phyloP scores from a whole-genome alignment of 2,888 invertebrate genomes.

The Drosophila rellima region DNA sequence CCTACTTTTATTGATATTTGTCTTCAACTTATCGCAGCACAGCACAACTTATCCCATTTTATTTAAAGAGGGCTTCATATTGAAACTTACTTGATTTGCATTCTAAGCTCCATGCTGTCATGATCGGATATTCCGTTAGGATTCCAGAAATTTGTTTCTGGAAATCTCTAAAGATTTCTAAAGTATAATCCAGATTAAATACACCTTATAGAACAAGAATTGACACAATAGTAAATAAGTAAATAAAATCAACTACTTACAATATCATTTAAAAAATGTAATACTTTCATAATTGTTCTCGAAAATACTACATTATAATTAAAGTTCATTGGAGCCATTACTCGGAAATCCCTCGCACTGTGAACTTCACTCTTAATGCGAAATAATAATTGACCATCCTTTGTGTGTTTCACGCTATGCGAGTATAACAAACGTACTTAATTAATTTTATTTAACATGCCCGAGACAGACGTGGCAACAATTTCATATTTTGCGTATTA shows the following conservation, averaged over 20 bases:
- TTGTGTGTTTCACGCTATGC: constrained; percentile 25
- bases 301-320: background rate
- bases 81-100: background rate
- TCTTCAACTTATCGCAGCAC: constrained; percentile 28
- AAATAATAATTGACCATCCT: constrained; percentile 6
- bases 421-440: constrained; percentile 54
- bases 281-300: background rate
- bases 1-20: constrained; percentile 51
- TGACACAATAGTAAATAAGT: background rate
- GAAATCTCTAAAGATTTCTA: too few relatives aligned
- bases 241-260: background rate
- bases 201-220: background rate
- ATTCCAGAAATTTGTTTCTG: background rate
- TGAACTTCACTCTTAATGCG: background rate
- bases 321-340: background rate
- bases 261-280: background rate
- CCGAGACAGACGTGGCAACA: constrained; percentile 52
- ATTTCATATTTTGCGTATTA: constrained; percentile 70
- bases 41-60: background rate
- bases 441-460: constrained; percentile 70
- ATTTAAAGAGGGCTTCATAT: background rate
- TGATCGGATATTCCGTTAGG: background rate
- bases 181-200: too few relatives aligned
- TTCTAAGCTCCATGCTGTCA: background rate
- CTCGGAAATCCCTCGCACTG: constrained; percentile 2